phyloP scores from a whole-genome alignment of 2,113 vertebrate genomes.

The Microcebus griseorufus region DNA sequence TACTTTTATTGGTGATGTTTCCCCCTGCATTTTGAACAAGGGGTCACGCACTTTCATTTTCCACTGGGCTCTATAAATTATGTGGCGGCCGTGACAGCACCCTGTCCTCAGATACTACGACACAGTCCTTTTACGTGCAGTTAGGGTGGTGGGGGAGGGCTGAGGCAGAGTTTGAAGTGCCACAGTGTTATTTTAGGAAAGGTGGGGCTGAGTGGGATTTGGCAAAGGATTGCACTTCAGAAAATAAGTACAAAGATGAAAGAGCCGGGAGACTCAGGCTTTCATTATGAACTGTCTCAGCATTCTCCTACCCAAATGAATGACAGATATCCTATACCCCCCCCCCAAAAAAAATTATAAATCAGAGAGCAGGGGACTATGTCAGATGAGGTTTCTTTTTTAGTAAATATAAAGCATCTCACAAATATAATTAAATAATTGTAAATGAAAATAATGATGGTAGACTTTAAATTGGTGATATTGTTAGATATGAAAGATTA shows the following conservation, averaged over 20 bases:
- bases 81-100: neutral
- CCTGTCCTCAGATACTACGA: neutral
- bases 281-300: neutral
- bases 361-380: neutral
- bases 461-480: neutral
- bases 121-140: neutral
- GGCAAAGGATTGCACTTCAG: conserved; percentile 63
- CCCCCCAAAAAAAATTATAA: neutral
- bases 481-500: neutral
- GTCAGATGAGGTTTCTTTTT: neutral
- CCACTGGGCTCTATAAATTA: neutral
- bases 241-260: conserved; percentile 44
- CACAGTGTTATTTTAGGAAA: conserved; percentile 60
- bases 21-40: neutral
- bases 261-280: neutral
- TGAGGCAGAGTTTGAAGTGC: neutral
- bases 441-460: neutral
- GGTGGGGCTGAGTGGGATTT: conserved; percentile 32
- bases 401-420: neutral
- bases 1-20: neutral
- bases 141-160: neutral
- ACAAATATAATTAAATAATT: neutral
- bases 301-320: neutral
- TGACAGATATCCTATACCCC: neutral
- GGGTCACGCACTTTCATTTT: neutral